These are phyloP conservation scores for Neogobius melanostomus DNA, from an alignment of 2,113 vertebrate genomes.

Conservation along the genomic window DNA sequence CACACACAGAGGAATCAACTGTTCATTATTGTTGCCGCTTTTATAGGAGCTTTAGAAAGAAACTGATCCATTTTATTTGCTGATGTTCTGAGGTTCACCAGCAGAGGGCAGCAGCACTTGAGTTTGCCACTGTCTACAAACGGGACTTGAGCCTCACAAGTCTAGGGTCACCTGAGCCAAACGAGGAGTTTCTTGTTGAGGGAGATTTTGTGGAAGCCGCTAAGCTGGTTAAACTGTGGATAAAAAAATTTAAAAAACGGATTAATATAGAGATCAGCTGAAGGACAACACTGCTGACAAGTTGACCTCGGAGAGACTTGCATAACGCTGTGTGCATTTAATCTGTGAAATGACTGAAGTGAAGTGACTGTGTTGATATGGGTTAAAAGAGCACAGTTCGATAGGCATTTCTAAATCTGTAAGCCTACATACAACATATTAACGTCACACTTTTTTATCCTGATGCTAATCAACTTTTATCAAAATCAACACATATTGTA, in stretches of 20 bases:
- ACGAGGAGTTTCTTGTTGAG: neutral
- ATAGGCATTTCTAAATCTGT: no score
- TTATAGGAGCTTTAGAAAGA: no score
- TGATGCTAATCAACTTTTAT: no score
- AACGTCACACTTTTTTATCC: no score
- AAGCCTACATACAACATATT: no score
- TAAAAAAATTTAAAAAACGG: neutral
- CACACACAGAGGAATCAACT: no score
- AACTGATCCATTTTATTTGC: neutral
- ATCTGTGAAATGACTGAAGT: no score
- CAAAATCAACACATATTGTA: no score
- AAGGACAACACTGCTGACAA: neutral
- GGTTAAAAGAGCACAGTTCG: no score
- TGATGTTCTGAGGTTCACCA: neutral
- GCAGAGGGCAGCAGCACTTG: slow-evolving; percentile 8
- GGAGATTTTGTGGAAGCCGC: slow-evolving; percentile 7
- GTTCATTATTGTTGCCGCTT: no score
- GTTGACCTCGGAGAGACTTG: neutral
- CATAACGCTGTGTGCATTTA: neutral
- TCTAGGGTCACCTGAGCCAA: neutral
- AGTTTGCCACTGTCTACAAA: neutral
- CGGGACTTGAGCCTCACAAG: neutral
- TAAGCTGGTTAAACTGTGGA: neutral
- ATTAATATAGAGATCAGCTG: neutral
- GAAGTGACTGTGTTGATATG: neutral